Percentiles rank a stretch among this genome's conserved stretches.
Evolutionary conservation across 2,797 vertebrate genomes (phyloP).

Genomic region (Sebastolobus altivelis): DNA sequence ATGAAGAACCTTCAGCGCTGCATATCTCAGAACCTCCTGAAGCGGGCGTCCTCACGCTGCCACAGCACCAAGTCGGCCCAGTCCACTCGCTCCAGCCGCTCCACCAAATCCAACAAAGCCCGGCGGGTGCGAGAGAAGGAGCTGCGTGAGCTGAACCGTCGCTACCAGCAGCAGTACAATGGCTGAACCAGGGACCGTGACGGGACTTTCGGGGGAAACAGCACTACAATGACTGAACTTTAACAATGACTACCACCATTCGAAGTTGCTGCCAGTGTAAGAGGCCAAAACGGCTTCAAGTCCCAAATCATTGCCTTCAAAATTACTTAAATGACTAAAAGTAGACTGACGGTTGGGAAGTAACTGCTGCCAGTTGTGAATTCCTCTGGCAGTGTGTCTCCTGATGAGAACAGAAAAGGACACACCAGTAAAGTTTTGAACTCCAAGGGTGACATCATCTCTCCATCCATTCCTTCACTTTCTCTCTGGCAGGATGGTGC

Average conservation of each 20-base stretch:
- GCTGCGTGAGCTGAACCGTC: conserved; percentile 95
- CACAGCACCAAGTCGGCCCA: conserved; percentile 99
- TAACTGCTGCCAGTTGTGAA: conserved; percentile 29
- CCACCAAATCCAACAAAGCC: conserved; percentile 96
- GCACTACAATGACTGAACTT: conserved; percentile 25
- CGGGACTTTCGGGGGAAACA: background rate
- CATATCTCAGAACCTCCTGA: conserved; percentile 98
- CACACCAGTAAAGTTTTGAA: conserved; percentile 10
- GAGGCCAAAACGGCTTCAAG: conserved; percentile 2
- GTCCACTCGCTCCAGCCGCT: conserved; percentile 95
- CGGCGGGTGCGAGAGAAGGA: conserved; percentile 94
- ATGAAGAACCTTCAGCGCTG: conserved; percentile 99
- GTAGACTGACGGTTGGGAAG: conserved; percentile 3
- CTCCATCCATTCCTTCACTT: conserved; percentile 43
- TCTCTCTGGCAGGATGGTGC: conserved; percentile 46
- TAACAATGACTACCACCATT: background rate
- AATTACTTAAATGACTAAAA: conserved; percentile 6
- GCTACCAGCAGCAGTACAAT: conserved; percentile 97
- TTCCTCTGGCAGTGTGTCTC: conserved; percentile 16
- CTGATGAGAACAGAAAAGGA: conserved; percentile 29
- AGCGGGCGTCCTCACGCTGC: conserved; percentile 96
- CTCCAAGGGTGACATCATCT: conserved; percentile 43
- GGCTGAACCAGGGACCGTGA: conserved; percentile 80
- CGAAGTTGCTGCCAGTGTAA: conserved; percentile 6
- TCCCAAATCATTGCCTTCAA: conserved; percentile 10